phyloP scores from a whole-genome alignment of 1,140 invertebrate genomes.

The Grapholita molesta region DNA sequence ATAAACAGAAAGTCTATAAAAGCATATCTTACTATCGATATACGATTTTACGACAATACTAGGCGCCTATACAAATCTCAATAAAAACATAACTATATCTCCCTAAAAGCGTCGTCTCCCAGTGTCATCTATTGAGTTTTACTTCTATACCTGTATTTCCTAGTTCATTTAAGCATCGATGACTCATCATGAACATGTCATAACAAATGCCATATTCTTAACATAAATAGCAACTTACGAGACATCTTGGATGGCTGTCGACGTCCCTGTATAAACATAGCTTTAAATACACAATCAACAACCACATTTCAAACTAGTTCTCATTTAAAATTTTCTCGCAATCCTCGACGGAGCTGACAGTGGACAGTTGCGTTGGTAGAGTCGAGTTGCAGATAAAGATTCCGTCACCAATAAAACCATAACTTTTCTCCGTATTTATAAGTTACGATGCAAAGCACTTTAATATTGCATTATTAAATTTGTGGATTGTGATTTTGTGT shows the following conservation, averaged over 20 bases:
- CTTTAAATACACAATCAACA: conserved; percentile 17
- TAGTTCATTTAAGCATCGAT: not conserved
- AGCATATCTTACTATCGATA: not conserved
- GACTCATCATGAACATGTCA: not conserved
- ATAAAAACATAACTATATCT: not conserved
- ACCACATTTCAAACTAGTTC: conserved; percentile 17
- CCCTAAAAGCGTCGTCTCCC: not conserved
- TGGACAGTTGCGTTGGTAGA: conserved; percentile 15
- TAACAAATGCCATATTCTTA: conserved; percentile 13
- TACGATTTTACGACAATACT: not conserved
- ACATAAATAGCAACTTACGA: conserved; percentile 3
- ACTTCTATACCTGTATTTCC: too few species aligned
- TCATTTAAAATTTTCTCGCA: conserved; percentile 18
- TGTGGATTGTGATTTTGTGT: too few species aligned
- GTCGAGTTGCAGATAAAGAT: conserved; percentile 7
- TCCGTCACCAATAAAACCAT: conserved; percentile 13
- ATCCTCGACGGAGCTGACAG: conserved; percentile 4
- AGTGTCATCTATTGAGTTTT: not conserved
- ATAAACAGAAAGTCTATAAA: not conserved
- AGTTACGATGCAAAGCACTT: not conserved
- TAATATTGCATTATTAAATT: not conserved
- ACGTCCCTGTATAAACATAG: conserved; percentile 2
- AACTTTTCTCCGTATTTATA: too few species aligned
- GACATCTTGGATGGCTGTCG: not conserved
- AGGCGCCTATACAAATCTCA: not conserved